Evolutionary conservation across 2,888 invertebrate genomes (phyloP).

Genomic region (Cryptophagus acutangulus): DNA sequence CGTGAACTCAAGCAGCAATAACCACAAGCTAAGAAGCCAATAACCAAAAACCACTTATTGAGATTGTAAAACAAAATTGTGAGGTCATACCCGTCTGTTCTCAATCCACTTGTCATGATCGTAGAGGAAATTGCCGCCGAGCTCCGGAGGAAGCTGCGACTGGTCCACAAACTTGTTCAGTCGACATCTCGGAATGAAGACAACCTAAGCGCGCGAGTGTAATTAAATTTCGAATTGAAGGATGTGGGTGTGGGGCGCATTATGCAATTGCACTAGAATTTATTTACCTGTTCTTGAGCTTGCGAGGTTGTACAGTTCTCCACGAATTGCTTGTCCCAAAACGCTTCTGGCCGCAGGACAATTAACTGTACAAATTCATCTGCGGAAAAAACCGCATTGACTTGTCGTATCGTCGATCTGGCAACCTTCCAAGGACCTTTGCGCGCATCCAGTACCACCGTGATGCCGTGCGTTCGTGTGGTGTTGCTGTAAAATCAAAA

Average conservation of each 20-base stretch:
- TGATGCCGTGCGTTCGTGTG: slow-evolving; percentile 53
- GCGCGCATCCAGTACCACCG: slow-evolving; percentile 61
- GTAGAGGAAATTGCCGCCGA: slow-evolving; percentile 68
- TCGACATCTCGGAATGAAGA: slow-evolving; percentile 64
- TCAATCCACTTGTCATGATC: slow-evolving; percentile 72
- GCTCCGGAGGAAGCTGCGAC: slow-evolving; percentile 64
- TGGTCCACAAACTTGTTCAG: slow-evolving; percentile 64
- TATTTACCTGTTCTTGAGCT: slow-evolving; percentile 57
- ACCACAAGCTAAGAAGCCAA: no score
- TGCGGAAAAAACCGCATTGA: slow-evolving; percentile 48
- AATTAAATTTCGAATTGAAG: slow-evolving; percentile 1
- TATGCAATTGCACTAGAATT: no score
- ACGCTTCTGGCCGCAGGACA: slow-evolving; percentile 68
- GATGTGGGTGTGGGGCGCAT: no score
- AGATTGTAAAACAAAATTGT: slow-evolving; percentile 8
- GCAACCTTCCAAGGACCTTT: slow-evolving; percentile 60
- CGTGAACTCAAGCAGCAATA: no score
- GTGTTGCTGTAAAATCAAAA: slow-evolving; percentile 44
- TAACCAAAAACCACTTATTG: no score
- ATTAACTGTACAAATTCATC: slow-evolving; percentile 48
- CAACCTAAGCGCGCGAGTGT: no score
- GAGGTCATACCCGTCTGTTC: slow-evolving; percentile 62
- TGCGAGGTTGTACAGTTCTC: slow-evolving; percentile 63
- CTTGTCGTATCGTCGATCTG: slow-evolving; percentile 56
- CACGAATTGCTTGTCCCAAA: slow-evolving; percentile 69